Base-by-base conservation (phyloP, 2,113 vertebrate species). In the Caranx ignobilis region DNA sequence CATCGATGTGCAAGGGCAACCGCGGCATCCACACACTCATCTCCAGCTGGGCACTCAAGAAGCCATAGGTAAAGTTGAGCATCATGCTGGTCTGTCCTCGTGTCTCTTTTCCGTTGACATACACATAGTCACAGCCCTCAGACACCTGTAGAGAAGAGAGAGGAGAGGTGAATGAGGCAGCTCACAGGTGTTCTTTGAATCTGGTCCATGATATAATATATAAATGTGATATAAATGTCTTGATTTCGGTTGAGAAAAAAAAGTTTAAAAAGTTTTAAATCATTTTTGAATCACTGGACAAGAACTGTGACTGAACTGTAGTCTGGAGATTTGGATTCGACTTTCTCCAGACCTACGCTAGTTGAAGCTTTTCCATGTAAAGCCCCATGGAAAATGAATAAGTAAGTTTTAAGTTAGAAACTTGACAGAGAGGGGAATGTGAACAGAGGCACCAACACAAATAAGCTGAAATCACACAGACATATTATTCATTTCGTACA, bases 21-120 rank as follows among this genome's bases (percentile, higher is more conserved):
- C 95, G 96, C 59, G 98, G 98, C 71, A 94, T 94, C 98, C 98
- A 99, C 2, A 99, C 97, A 0, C 94, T 97, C 93, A 99, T 93
- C 91, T 97, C 96, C 81, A 99, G 92, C 65, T 96, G 94, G 11
- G 95, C 91, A 35, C 88, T 96, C 92, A 99, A 91, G 90, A 97
- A 96, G 86, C 96, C 96, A 88, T 98, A 98, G 55, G 95, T 96
- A 82, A 98, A 99, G 95, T 96, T 96, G 74, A 99, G 94, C 57
- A 89, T 71, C 82, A 93, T 95, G 0, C 85, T 94, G 89, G 93
- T 92, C 90, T 93, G 95, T 65, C 97, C 97, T 77, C 92, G 95
- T 50, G 95, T 96, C 89, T 99, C 97, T 54, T 96, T 98, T 64
- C 97, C 97, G 0, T 96, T 97, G 81, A 99, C 96, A 39, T 96